Evolutionary conservation across 2,113 vertebrate species (phyloP).

Genomic region (Peromyscus leucopus): DNA sequence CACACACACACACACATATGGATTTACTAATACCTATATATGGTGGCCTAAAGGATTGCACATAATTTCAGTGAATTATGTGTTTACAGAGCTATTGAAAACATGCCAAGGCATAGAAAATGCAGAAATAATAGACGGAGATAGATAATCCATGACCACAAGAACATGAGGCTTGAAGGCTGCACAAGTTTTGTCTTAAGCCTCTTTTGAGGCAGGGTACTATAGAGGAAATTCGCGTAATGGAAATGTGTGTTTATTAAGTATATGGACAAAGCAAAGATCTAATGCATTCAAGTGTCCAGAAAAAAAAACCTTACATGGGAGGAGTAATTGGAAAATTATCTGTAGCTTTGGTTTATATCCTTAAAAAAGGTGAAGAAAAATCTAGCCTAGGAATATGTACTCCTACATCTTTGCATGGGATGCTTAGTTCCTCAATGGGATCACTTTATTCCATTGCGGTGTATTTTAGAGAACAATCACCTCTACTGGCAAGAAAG

Average conservation of each 20-base stretch:
- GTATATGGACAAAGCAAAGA: not conserved
- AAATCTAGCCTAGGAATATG: not conserved
- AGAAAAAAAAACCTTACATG: not conserved
- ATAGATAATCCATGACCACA: not conserved
- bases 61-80: not conserved
- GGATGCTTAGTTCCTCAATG: slow-evolving; percentile 14
- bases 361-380: slow-evolving; percentile 28
- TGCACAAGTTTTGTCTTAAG: not conserved
- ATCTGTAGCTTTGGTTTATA: slow-evolving; percentile 40
- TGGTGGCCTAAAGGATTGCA: not conserved
- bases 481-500: slow-evolving; percentile 18
- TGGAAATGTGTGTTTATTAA: not conserved
- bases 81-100: not conserved
- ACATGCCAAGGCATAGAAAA: not conserved
- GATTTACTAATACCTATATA: not conserved
- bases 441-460: not conserved
- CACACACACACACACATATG: no score
- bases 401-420: slow-evolving; percentile 19
- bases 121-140: not conserved
- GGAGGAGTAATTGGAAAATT: not conserved
- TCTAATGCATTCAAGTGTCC: not conserved
- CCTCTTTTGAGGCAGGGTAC: not conserved
- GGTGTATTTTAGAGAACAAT: slow-evolving; percentile 61
- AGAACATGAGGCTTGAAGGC: not conserved
- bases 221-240: not conserved